Evolutionary conservation across 1,140 invertebrate genomes (phyloP).

Genomic region (Megalonaias nervosa): DNA sequence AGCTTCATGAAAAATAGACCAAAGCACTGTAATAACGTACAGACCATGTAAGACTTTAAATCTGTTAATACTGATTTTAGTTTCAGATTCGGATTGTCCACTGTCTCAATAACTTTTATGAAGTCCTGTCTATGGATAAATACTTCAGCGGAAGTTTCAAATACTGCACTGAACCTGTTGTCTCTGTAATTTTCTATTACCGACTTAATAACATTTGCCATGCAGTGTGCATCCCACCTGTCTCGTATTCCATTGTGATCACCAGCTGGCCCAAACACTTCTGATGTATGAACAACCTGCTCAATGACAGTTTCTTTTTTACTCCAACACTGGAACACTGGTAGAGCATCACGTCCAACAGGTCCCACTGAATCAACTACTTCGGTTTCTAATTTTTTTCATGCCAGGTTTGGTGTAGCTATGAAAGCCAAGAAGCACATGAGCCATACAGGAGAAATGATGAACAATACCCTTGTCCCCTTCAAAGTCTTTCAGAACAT

Average conservation of each 20-base stretch:
- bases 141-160: constrained; percentile 14
- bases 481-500: neutral
- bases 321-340: constrained; percentile 5
- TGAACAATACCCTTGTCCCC: constrained; percentile 5
- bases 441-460: constrained; percentile 31
- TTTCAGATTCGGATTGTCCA: neutral
- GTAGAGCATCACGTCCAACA: too few relatives aligned
- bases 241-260: constrained; percentile 22
- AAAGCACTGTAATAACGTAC: too few relatives aligned
- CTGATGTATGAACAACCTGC: constrained; percentile 4
- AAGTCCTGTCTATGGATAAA: neutral
- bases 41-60: too few relatives aligned
- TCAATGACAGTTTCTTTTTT: constrained; percentile 9
- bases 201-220: constrained; percentile 10
- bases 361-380: neutral
- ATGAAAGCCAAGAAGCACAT: constrained; percentile 5
- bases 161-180: constrained; percentile 14
- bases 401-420: neutral
- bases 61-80: neutral
- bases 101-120: too few relatives aligned
- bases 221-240: constrained; percentile 20
- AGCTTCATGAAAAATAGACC: too few relatives aligned
- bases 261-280: constrained; percentile 16
- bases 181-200: constrained; percentile 18
- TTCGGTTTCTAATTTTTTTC: constrained; percentile 1